phyloP scores from a whole-genome alignment of 64 coral and sea anemone species.

The Montipora capricornis region DNA sequence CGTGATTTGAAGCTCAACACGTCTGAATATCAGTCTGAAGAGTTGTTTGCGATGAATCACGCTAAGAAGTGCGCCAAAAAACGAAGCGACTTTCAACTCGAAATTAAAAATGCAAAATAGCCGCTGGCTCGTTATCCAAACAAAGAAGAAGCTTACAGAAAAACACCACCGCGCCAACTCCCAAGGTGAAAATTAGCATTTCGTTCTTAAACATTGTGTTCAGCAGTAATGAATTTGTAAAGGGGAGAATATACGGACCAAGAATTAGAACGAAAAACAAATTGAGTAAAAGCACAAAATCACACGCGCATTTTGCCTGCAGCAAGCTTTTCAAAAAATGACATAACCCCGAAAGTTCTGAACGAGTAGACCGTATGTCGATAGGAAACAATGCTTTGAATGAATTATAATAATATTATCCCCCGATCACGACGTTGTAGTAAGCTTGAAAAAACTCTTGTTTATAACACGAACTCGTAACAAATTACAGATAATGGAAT shows the following conservation, averaged over 20 bases:
- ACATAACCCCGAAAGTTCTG: background rate
- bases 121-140: constrained; percentile 60
- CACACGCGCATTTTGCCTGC: background rate
- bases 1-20: constrained; percentile 51
- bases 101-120: constrained; percentile 89
- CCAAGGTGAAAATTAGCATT: constrained; percentile 79
- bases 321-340: background rate
- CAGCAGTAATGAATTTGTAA: constrained; percentile 23
- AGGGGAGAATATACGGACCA: background rate
- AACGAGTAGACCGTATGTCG: constrained; percentile 1
- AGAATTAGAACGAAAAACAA: background rate
- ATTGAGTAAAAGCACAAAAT: background rate
- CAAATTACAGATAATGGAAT: background rate
- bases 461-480: background rate
- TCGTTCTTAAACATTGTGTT: constrained; percentile 15
- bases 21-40: constrained; percentile 40
- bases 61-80: constrained; percentile 25
- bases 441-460: background rate
- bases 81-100: constrained; percentile 16
- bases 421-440: constrained; percentile 22
- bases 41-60: constrained; percentile 11
- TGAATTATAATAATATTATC: constrained; percentile 51
- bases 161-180: constrained; percentile 57
- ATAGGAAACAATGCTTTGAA: constrained; percentile 23
- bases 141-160: constrained; percentile 67